phyloP scores from a whole-genome alignment of 2,113 vertebrate genomes.

The crab-eating macaque (Macaca fascicularis) region T2T-MFA8v1.1 NC_088381.1:155835001-155835500 shows the following conservation, averaged over 20 bases:
- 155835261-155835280: neutral
- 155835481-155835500: neutral
- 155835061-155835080: neutral
- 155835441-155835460: neutral
- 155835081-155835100: neutral
- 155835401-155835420: neutral
- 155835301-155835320: neutral
- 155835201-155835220: neutral
- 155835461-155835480: conserved; percentile 37
- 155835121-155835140: neutral
- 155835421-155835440: neutral
- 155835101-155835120: neutral
- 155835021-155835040: neutral
- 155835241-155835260: neutral
- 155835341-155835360: neutral
- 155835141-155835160: neutral
- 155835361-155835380: conserved; percentile 20
- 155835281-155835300: neutral
- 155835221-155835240: neutral
- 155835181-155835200: neutral
- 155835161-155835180: neutral
- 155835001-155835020: neutral
- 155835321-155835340: conserved; percentile 5
- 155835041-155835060: neutral
- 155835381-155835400: neutral